Conservation (phyloP, 2,797 vertebrate genomes). For the Pangasius macronema region DNA sequence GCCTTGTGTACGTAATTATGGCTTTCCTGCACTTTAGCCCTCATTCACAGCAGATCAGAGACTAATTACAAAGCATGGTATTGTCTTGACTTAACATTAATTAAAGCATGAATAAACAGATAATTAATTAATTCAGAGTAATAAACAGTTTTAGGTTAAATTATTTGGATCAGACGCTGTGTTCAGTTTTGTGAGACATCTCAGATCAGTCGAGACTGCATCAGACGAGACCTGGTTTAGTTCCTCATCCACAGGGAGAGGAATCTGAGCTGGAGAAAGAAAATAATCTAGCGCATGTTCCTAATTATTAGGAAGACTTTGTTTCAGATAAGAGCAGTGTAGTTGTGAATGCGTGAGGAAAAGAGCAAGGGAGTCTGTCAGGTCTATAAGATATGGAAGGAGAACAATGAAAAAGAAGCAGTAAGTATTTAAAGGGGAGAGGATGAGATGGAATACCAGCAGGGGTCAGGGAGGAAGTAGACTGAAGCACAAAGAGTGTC, state of each 20-base stretch:
- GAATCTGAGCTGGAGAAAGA: slow-evolving; percentile 1
- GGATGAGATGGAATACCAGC: background rate
- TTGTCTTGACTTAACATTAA: background rate
- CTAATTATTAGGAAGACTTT: background rate
- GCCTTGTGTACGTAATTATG: background rate
- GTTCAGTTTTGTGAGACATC: background rate
- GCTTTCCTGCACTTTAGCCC: background rate
- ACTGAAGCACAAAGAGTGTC: background rate
- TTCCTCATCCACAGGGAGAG: background rate
- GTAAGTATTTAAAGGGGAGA: background rate
- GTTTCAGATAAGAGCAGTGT: background rate
- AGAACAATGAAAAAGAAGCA: background rate
- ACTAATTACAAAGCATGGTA: background rate
- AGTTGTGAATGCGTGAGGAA: background rate
- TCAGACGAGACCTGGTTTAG: slow-evolving; percentile 4
- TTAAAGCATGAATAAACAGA: slow-evolving; percentile 43
- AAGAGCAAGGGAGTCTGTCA: background rate
- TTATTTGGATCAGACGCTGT: slow-evolving; percentile 45
- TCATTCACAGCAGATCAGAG: background rate
- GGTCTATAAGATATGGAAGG: background rate
- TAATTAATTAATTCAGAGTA: slow-evolving; percentile 23
- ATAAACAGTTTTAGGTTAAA: slow-evolving; percentile 57
- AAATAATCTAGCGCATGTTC: slow-evolving; percentile 32
- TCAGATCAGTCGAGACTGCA: background rate
- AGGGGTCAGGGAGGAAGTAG: slow-evolving; percentile 5